These are phyloP conservation scores for Cerastis leucographa DNA, from an alignment of 2,888 invertebrate species.

Conservation along the genomic window DNA sequence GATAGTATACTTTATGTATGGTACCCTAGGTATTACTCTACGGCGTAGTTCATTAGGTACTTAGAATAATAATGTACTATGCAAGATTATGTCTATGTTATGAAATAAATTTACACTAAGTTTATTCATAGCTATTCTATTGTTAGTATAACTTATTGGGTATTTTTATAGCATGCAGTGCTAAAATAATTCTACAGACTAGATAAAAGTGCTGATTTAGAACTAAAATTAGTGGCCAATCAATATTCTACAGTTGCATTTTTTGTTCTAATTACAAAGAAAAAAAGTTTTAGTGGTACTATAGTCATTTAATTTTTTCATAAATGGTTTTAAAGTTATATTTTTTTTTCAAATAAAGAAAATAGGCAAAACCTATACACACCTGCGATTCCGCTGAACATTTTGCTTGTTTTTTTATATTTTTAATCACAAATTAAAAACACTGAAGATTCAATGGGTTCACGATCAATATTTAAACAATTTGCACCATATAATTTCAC, in stretches of 20 bases:
- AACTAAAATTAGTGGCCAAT: slow-evolving; percentile 29
- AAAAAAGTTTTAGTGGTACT: not conserved
- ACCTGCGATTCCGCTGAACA: slow-evolving; percentile 90
- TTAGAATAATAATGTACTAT: not conserved
- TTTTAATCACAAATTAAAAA: slow-evolving; percentile 65
- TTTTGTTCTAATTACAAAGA: not conserved
- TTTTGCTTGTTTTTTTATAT: slow-evolving; percentile 73
- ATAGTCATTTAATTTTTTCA: not conserved
- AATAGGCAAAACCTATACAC: slow-evolving; percentile 50
- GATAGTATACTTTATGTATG: not conserved
- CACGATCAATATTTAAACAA: slow-evolving; percentile 57
- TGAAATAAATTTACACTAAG: not conserved
- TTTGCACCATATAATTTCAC: slow-evolving; percentile 68
- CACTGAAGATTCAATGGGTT: slow-evolving; percentile 55
- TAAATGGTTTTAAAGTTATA: not conserved
- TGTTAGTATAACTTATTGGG: not conserved
- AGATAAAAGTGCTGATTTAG: slow-evolving; percentile 37
- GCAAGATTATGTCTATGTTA: not conserved
- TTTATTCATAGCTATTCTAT: slow-evolving; percentile 6
- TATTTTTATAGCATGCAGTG: slow-evolving; percentile 43
- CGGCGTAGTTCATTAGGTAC: not conserved
- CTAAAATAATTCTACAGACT: slow-evolving; percentile 42
- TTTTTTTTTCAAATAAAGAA: not conserved
- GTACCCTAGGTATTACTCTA: not conserved
- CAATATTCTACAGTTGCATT: slow-evolving; percentile 38